A percentile compares a stretch with the other conserved stretches of the same genome.
Evolutionary conservation across 2,797 vertebrate species (phyloP).

Genomic region (Ciconia nigra): DNA sequence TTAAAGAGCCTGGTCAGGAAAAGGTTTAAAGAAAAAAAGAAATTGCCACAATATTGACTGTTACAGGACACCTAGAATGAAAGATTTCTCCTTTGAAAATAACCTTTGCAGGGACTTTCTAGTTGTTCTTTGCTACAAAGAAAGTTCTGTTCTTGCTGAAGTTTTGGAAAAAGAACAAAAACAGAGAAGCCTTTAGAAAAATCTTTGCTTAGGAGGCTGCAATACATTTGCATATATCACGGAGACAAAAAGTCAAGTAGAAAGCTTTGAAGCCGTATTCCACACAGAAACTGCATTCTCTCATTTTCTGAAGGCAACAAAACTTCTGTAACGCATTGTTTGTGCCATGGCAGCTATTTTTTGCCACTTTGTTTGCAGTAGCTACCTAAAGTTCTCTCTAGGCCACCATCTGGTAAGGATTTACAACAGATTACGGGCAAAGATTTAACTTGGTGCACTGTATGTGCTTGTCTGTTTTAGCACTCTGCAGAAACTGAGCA

Average conservation of each 20-base stretch:
- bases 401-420: slow-evolving; percentile 62
- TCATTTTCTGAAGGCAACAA: not conserved
- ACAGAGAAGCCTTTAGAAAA: slow-evolving; percentile 14
- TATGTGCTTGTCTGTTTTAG: not conserved
- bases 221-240: slow-evolving; percentile 20
- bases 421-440: slow-evolving; percentile 40
- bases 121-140: slow-evolving; percentile 10
- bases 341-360: not conserved
- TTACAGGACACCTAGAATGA: not conserved
- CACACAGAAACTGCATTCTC: not conserved
- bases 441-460: not conserved
- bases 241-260: not conserved
- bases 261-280: slow-evolving; percentile 17
- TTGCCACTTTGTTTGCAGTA: not conserved
- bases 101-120: not conserved
- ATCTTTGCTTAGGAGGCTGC: not conserved
- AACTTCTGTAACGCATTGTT: not conserved
- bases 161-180: slow-evolving; percentile 14
- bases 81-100: slow-evolving; percentile 34
- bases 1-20: not conserved
- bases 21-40: not conserved
- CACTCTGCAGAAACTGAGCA: not conserved
- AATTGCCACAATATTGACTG: not conserved
- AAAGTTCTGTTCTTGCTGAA: slow-evolving; percentile 12
- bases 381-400: slow-evolving; percentile 16